Evolutionary conservation across 2,797 vertebrate species (phyloP), one percentile per base, ranked within the genome.

Genomic region (Melanogrammus aeglefinus): DNA sequence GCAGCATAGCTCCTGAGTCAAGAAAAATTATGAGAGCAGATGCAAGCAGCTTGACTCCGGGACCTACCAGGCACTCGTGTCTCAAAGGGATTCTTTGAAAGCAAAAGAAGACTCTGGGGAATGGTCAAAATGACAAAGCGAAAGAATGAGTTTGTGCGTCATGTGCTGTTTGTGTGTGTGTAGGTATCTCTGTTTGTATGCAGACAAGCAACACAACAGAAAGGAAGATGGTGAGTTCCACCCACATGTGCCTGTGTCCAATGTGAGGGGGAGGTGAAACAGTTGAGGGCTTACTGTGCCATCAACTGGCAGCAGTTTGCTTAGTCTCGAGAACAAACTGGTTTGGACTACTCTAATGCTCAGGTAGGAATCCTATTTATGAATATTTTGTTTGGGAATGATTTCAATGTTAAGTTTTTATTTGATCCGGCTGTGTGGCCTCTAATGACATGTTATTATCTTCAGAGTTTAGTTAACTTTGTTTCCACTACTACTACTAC

Each of bases 191-290:
- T 44, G 72, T 63, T 21, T 63, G 57, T 63, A 6, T 9, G 21
- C 21, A 63, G 57, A 74, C 39, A 33, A 39, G 38, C 36, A 27
- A 13, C 71, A 21, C 69, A 36, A 69, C 0, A 29, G 51, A 10
- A 41, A 51, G 41, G 79, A 70, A 71, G 76, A 86, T 66, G 82
- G 91, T 90, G 88, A 91, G 81, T 86, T 90, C 92, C 92, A 93
- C 92, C 92, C 92, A 93, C 90, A 90, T 85, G 79, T 81, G 86
- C 85, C 84, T 78, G 77, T 86, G 88, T 91, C 91, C 87, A 90
- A 88, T 79, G 85, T 90, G 90, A 91, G 91, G 88, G 90, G 91
- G 92, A 88, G 91, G 92, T 89, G 89, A 90, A 87, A 84, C 86
- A 83, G 82, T 88, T 86, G 75, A 91, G 86, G 63, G 84, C 88